Conservation (phyloP, 2,113 vertebrate genomes). For the Hymenochirus boettgeri region DNA sequence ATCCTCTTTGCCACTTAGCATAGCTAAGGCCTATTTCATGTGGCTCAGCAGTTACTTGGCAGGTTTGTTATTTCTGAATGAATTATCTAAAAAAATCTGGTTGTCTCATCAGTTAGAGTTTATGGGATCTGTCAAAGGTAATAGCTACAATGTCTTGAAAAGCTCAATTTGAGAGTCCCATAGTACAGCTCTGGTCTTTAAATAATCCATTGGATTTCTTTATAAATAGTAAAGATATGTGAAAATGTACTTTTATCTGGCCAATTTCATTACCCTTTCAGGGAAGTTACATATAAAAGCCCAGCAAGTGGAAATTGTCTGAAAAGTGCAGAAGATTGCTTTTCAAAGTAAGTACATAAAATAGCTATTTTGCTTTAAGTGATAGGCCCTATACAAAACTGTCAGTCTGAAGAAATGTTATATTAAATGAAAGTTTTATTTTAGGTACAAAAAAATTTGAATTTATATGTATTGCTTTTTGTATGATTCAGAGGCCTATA, state of each 20-base stretch:
- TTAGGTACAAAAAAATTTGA: neutral
- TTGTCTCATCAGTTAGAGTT: too few species aligned
- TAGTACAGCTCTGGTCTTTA: constrained; percentile 6
- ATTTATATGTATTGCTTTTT: too few species aligned
- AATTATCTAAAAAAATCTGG: too few species aligned
- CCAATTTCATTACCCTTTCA: constrained; percentile 28
- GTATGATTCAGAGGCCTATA: too few species aligned
- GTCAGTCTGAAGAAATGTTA: constrained; percentile 26
- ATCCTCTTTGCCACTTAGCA: too few species aligned
- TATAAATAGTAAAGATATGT: constrained; percentile 17
- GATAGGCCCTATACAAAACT: constrained; percentile 32
- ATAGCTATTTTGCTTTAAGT: constrained; percentile 31
- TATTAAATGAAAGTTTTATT: constrained; percentile 17
- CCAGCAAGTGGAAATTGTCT: constrained; percentile 30
- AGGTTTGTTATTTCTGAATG: too few species aligned
- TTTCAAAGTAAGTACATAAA: constrained; percentile 36
- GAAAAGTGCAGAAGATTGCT: constrained; percentile 28
- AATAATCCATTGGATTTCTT: constrained; percentile 19
- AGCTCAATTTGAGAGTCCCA: too few species aligned
- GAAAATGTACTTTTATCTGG: constrained; percentile 25
- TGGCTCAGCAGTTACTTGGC: too few species aligned
- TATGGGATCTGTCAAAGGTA: too few species aligned
- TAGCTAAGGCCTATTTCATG: too few species aligned
- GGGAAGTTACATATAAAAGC: constrained; percentile 28
- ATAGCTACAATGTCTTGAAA: too few species aligned